A percentile compares a stretch with the other conserved stretches of the same genome.
These are phyloP conservation scores for Lysandra coridon DNA, from an alignment of 2,888 invertebrate species.

Conservation along the genomic window DNA sequence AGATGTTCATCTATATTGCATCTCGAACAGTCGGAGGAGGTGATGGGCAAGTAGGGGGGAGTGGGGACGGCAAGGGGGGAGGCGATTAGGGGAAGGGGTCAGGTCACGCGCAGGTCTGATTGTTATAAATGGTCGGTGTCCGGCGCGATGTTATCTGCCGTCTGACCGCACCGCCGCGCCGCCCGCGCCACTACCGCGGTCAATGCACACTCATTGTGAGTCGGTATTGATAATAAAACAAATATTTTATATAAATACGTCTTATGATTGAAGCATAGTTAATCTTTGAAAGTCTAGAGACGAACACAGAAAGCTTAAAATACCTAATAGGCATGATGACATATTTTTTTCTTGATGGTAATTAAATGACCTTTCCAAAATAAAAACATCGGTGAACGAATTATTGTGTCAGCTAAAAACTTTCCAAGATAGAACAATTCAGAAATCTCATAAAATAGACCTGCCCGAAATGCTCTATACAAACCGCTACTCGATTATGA, in stretches of 20 bases:
- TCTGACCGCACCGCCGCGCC: conserved; percentile 37
- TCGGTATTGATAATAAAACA: background rate
- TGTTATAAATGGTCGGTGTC: conserved; percentile 44
- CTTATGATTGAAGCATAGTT: no score
- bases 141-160: conserved; percentile 39
- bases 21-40: background rate
- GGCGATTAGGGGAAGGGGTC: conserved; percentile 27
- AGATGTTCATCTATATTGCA: background rate
- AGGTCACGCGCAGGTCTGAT: conserved; percentile 38
- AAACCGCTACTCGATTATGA: no score
- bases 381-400: no score
- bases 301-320: background rate
- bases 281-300: background rate
- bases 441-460: no score
- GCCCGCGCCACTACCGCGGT: background rate
- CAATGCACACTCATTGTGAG: background rate
- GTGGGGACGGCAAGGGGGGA: background rate
- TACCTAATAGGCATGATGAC: no score
- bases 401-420: no score
- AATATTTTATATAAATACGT: background rate
- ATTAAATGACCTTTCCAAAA: no score
- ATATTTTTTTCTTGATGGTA: no score
- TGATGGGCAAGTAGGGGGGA: background rate
- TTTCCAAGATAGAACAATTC: no score
- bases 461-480: no score